Percentiles rank a stretch among this genome's conserved stretches.
phyloP scores from a whole-genome alignment of 2,797 vertebrate genomes.

The Eulemur albifrons region DNA sequence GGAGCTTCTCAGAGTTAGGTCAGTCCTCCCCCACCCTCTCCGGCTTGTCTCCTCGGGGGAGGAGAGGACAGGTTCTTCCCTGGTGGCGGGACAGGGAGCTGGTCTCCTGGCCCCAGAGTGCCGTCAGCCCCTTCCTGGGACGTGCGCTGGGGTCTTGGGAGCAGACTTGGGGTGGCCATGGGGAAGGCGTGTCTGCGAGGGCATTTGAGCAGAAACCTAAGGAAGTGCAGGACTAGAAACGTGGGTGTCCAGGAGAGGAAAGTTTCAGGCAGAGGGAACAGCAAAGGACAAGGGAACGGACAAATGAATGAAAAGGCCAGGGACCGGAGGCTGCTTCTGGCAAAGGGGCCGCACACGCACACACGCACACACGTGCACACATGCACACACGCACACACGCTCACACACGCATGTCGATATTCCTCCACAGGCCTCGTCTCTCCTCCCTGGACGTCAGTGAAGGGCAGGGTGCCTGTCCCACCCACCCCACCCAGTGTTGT shows the following conservation, averaged over 20 bases:
- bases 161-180: too few relatives aligned
- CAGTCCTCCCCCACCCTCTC: background rate
- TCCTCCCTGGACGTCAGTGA: background rate
- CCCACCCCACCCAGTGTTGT: rapidly evolving
- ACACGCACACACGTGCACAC: background rate
- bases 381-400: background rate
- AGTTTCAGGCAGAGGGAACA: background rate
- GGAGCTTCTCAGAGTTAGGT: rapidly evolving
- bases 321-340: background rate
- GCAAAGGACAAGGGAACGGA: background rate
- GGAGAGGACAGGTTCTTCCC: rapidly evolving
- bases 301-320: background rate
- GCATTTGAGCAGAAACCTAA: background rate
- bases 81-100: rapidly evolving
- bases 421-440: background rate
- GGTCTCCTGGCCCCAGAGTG: too few relatives aligned
- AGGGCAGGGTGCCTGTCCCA: background rate
- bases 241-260: background rate
- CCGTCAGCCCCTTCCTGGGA: background rate
- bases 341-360: background rate
- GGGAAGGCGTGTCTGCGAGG: background rate
- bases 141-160: rapidly evolving
- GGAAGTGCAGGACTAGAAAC: background rate
- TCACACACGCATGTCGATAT: too few relatives aligned
- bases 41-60: background rate